These are phyloP conservation scores for Arizona elegans DNA, from an alignment of 2,113 vertebrate species.

Conservation along the genomic window DNA sequence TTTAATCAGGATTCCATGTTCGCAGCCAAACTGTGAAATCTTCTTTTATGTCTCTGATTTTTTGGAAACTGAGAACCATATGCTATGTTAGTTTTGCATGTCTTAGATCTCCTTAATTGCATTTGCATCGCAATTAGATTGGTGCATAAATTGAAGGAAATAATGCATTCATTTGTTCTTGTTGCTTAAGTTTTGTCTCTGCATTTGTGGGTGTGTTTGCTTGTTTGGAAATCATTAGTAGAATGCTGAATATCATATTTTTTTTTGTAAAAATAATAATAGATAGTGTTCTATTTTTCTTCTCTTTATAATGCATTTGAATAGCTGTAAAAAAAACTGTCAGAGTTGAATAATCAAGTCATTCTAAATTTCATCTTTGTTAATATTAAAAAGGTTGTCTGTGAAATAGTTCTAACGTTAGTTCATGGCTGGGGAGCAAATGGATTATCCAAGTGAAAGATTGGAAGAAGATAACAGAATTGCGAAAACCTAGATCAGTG, in stretches of 20 bases:
- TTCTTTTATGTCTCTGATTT: conserved; percentile 53
- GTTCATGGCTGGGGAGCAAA: neutral
- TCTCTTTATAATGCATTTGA: conserved; percentile 1
- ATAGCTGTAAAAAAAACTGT: neutral
- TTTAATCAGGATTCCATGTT: conserved; percentile 44
- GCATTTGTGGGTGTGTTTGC: neutral
- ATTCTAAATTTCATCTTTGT: neutral
- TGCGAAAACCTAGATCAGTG: neutral
- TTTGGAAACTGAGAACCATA: conserved; percentile 61
- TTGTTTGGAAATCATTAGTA: conserved; percentile 17
- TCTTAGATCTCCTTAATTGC: conserved; percentile 66
- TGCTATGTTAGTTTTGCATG: conserved; percentile 61
- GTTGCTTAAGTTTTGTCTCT: conserved; percentile 27
- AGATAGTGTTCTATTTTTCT: neutral
- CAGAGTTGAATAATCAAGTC: neutral
- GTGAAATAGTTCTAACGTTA: neutral
- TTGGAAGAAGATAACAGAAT: neutral
- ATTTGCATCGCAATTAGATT: conserved; percentile 61
- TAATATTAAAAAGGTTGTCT: neutral
- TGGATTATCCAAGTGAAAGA: neutral
- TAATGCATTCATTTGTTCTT: conserved; percentile 39
- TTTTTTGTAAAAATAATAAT: neutral
- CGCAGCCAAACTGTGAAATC: conserved; percentile 48
- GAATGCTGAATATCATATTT: conserved; percentile 14
- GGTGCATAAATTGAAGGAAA: conserved; percentile 57